Percentiles rank a stretch among this genome's conserved stretches.
Conservation (phyloP, 2,113 vertebrate genomes). For the Dipodomys merriami region DNA sequence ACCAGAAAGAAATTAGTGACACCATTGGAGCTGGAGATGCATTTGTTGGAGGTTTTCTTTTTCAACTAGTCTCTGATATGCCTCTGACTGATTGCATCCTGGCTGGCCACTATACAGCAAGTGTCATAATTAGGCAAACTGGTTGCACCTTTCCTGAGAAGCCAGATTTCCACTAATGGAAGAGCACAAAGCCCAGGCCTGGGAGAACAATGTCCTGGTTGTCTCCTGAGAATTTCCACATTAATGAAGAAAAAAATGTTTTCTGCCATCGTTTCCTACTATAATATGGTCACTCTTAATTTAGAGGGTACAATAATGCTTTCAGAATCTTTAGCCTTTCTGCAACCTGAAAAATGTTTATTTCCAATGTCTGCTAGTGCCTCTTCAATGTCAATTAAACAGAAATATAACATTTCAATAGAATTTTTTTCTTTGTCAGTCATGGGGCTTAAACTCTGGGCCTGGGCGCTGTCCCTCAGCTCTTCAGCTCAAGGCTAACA, state of each 20-base stretch:
- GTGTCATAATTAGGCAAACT: constrained; percentile 93
- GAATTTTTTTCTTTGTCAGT: constrained; percentile 50
- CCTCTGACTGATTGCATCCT: constrained; percentile 93
- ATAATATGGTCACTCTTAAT: constrained; percentile 79
- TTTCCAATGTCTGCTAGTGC: constrained; percentile 74
- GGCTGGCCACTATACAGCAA: constrained; percentile 96
- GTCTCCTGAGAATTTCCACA: constrained; percentile 70
- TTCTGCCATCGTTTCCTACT: constrained; percentile 74
- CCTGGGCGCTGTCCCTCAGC: too few relatives aligned
- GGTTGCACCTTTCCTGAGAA: constrained; percentile 98
- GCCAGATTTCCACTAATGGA: constrained; percentile 93
- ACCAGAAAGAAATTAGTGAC: constrained; percentile 97
- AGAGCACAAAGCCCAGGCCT: constrained; percentile 57
- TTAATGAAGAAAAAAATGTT: constrained; percentile 78
- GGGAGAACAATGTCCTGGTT: constrained; percentile 55
- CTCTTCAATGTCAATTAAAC: constrained; percentile 73
- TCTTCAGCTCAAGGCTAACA: too few relatives aligned
- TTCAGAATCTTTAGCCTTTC: constrained; percentile 75
- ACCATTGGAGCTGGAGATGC: constrained; percentile 98
- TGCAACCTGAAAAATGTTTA: constrained; percentile 63
- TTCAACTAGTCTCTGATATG: constrained; percentile 92
- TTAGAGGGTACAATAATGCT: constrained; percentile 74
- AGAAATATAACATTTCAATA: constrained; percentile 58
- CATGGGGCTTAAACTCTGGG: too few relatives aligned
- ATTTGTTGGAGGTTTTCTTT: constrained; percentile 95